Evolutionary conservation across 2,888 invertebrate genomes (phyloP), one percentile per base, ranked within the genome.

Genomic region (Biston stratarius): DNA sequence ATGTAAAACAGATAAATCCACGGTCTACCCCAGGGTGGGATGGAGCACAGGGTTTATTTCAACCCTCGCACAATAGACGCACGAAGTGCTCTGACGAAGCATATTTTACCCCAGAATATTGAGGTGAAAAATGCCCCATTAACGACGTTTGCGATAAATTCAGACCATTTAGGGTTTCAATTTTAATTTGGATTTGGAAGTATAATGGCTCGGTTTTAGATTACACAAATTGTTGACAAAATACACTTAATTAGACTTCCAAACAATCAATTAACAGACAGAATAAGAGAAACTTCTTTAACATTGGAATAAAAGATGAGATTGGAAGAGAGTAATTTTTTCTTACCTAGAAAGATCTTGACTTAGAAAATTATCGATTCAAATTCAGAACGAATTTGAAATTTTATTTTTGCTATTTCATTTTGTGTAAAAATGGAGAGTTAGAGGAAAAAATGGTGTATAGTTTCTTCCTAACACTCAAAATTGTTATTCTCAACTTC

Each of bases 51-150:
- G 61, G 45, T 52, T 61, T 61, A 61, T 60, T 61, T 10, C 47
- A 24, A 62, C 40, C 36, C 49, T 34, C 59, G 49, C n/a, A 33
- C 52, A 61, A 40, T 33, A 55, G 33, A 36, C 34, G 34, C 11
- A 56, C 47, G 42, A 59, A n/a, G 44, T 15, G 55, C 64, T 33
- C 53, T 77, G 78, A 72, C 77, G 64, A 47, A 60, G 76, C 76
- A 72, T 40, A 67, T 78, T 74, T 69, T 66, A 70, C 77, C 72
- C 72, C 15, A 47, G 36, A 53, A 51, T 69, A 44, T 55, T 55
- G 24, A 44, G n/a, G 42, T 42, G 24, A 55, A 55, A 55, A 55
- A 42, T 38, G 24, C 38, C 45, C 53, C 57, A 59, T 69, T 61
- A 53, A 34, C 38, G 60, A 34, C 67, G 45, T 52, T 24, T 45